Conservation (phyloP, 2,888 invertebrate species). For the Noctua comes region DNA sequence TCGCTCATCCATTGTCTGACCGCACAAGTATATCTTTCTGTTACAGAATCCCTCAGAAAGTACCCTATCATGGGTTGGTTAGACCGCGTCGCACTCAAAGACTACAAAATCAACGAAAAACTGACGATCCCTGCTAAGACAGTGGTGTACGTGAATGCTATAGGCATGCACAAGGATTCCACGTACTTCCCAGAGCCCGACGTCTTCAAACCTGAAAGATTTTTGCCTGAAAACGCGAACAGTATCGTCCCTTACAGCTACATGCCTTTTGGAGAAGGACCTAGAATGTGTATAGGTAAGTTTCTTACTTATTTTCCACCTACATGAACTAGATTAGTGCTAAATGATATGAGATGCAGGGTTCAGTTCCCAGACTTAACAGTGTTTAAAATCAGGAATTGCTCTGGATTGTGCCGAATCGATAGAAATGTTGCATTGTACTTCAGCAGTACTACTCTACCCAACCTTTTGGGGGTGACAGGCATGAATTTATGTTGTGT, state of each 20-base stretch:
- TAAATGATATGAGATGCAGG: not conserved
- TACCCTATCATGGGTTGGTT: constrained; percentile 79
- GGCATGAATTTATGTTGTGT: not conserved
- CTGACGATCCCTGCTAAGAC: constrained; percentile 75
- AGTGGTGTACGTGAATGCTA: constrained; percentile 73
- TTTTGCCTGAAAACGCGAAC: constrained; percentile 88
- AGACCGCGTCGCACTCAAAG: constrained; percentile 70
- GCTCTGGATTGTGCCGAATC: not conserved
- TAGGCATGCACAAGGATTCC: constrained; percentile 81
- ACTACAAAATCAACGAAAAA: constrained; percentile 74
- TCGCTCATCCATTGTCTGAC: not conserved
- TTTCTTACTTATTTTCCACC: not conserved
- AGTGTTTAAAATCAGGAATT: not conserved
- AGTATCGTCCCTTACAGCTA: constrained; percentile 78
- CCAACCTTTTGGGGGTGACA: not conserved
- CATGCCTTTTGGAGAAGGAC: constrained; percentile 90
- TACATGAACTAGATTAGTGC: not conserved
- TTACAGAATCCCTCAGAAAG: constrained; percentile 77
- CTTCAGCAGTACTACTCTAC: not conserved
- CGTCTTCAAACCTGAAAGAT: constrained; percentile 89
- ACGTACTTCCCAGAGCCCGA: constrained; percentile 88
- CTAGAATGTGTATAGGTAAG: constrained; percentile 90
- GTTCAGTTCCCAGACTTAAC: not conserved
- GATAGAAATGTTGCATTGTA: not conserved
- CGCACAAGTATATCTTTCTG: not conserved